Evolutionary conservation across 2,113 vertebrate genomes (phyloP).

Genomic region (Cyrtonyx montezumae): DNA sequence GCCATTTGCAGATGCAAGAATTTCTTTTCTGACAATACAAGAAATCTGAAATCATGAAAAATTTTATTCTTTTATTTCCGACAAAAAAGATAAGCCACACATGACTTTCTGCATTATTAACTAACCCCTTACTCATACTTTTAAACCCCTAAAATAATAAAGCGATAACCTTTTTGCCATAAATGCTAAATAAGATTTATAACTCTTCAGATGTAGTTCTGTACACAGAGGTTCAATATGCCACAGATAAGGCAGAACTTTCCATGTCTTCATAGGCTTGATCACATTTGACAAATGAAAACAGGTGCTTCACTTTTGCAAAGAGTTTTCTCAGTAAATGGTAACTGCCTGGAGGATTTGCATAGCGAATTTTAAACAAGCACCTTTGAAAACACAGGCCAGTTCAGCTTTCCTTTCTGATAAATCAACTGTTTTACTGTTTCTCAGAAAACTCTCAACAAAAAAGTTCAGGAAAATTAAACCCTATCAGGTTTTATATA

Average conservation of each 20-base stretch:
- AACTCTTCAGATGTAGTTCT: neutral
- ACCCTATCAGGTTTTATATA: neutral
- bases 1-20: neutral
- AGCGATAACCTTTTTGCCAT: neutral
- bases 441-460: neutral
- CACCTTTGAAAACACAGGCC: neutral
- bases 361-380: neutral
- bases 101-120: neutral
- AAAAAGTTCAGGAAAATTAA: neutral
- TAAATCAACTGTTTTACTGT: neutral
- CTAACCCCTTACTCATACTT: neutral
- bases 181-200: neutral
- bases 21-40: neutral
- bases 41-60: neutral
- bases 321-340: neutral
- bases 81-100: neutral
- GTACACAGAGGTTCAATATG: neutral
- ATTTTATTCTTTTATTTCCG: neutral
- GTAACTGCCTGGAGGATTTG: neutral
- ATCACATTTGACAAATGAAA: neutral
- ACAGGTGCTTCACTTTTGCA: neutral
- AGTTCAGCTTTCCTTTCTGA: neutral
- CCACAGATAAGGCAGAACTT: neutral
- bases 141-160: neutral
- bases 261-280: neutral